phyloP scores from a whole-genome alignment of 2,113 vertebrate species.

The Rhabdornis inornatus region DNA sequence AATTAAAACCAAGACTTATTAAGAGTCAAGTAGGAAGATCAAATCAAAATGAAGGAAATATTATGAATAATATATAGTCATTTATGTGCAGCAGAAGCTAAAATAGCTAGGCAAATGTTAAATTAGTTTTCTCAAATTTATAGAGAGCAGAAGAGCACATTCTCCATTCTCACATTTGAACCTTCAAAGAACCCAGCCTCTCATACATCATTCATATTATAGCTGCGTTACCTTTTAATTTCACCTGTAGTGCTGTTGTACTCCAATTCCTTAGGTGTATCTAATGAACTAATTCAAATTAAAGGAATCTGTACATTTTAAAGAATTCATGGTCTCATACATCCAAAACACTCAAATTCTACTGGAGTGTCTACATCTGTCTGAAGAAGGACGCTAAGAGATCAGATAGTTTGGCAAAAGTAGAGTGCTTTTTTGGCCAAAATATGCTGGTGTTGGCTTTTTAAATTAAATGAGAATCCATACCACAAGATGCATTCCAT shows the following conservation, averaged over 20 bases:
- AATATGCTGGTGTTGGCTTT: not conserved
- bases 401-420: not conserved
- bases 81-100: not conserved
- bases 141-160: not conserved
- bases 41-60: conserved; percentile 41
- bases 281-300: not conserved
- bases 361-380: not conserved
- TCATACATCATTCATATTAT: not conserved
- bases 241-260: not conserved
- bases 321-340: not conserved
- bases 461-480: not conserved
- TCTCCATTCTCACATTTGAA: not conserved
- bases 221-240: not conserved
- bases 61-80: conserved; percentile 6
- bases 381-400: not conserved
- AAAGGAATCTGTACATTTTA: not conserved
- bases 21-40: not conserved
- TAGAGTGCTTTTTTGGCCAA: not conserved
- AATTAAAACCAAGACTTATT: conserved; percentile 34
- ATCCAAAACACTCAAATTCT: not conserved
- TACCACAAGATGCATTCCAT: not conserved
- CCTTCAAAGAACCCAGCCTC: not conserved
- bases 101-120: conserved; percentile 5
- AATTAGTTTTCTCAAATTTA: not conserved
- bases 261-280: not conserved